Percentiles rank a stretch among this genome's conserved stretches.
phyloP scores from a whole-genome alignment of 2,888 invertebrate genomes.

The Sylvicola cinctus region DNA sequence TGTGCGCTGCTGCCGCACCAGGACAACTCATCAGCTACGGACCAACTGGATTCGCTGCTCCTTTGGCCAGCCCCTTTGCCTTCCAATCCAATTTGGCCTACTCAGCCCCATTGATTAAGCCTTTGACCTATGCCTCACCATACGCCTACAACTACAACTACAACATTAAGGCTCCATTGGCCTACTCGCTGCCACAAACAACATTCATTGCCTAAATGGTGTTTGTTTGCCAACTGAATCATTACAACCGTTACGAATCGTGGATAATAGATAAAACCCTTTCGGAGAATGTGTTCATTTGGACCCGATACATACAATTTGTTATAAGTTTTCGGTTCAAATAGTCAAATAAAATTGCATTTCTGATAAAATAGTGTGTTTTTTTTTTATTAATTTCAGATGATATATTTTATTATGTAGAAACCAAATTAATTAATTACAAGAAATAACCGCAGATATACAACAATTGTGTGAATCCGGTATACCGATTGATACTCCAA shows the following conservation, averaged over 20 bases:
- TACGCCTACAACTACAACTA: conserved; percentile 1
- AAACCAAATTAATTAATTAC: no score
- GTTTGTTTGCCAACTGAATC: background rate
- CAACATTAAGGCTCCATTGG: background rate
- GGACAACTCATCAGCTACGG: background rate
- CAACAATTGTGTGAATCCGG: no score
- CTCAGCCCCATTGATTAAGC: conserved; percentile 1
- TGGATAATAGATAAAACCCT: no score
- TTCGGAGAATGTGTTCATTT: no score
- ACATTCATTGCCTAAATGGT: background rate
- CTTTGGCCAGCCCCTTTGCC: background rate
- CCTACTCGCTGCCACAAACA: background rate
- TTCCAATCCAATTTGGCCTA: background rate
- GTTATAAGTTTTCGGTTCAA: no score
- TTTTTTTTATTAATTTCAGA: no score
- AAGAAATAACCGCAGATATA: no score
- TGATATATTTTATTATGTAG: no score
- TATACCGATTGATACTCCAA: no score
- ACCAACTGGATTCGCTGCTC: background rate
- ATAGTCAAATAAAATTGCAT: no score
- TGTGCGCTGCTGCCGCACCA: conserved; percentile 1
- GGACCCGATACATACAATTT: no score
- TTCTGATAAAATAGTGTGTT: no score
- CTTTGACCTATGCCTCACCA: conserved; percentile 1
- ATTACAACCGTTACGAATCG: background rate